Base-by-base conservation (phyloP, 2,113 vertebrate genomes). In the Alethe diademata region DNA sequence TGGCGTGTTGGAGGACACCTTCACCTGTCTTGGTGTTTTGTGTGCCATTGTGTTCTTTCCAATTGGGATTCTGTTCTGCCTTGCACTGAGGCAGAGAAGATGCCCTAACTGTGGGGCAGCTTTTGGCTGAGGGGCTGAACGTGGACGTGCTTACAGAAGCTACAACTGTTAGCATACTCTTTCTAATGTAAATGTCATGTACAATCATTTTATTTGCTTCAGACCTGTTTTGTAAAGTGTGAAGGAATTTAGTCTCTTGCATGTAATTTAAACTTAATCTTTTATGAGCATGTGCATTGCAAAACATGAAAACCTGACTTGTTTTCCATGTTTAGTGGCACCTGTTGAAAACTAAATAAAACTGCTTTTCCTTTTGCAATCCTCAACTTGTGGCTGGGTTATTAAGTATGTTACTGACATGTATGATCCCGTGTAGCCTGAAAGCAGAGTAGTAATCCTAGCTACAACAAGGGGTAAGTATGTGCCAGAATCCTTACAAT, bases 31-130 rank as follows among this genome's bases (percentile, higher is more conserved):
- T 67, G 99, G 99, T 64, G 98, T 99, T 97, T 82, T 99, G 87
- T 98, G 99, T 95, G 99, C 99, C 98, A 99, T 99, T 96, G 97
- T 99, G 87, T 98, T 99, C 97, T 99, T 99, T 94, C 99, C 99
- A 14, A 98, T 99, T 86, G 99, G 99, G 58, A 98, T 99, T 95
- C 98, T 99, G 88, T 99, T 99, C 98, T 99, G 99, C 96, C 98
- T 99, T 16, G 99, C 98, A 19, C 97, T 99, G 98, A 98, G 99
- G 95, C 99, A 99, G 98, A 98, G 99, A 95, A 98, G 98, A 96
- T 99, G 99, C 97, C 99, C 99, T 53, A 99, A 99, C 98, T 99
- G 99, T 56, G 99, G 99, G 51, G 99, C 99, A 72, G 98, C 98
- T 75, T 99, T 99, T 56, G 98, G 98, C 85, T 99, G 98, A 98